Conservation (phyloP, 2,113 vertebrate species). For the Triplophysa rosa region DNA sequence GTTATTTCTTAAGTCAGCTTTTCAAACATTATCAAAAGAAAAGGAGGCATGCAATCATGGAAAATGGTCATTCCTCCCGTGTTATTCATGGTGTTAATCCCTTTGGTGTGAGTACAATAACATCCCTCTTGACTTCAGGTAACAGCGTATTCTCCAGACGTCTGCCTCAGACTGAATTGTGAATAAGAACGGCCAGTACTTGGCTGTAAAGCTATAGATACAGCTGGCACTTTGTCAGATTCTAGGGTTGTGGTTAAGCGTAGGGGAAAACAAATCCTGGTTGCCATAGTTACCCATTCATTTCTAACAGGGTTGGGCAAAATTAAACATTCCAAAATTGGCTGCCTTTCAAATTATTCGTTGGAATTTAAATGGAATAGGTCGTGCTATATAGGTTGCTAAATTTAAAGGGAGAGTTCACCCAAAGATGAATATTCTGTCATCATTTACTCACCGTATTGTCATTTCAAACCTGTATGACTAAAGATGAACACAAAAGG, state of each 20-base stretch:
- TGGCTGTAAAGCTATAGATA: neutral
- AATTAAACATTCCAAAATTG: no score
- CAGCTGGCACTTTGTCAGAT: neutral
- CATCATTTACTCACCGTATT: no score
- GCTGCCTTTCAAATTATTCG: no score
- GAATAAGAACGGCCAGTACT: no score
- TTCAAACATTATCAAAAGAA: conserved; percentile 3
- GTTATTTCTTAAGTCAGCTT: conserved; percentile 25
- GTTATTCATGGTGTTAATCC: conserved; percentile 15
- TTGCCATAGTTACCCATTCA: neutral
- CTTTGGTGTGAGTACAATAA: conserved; percentile 2
- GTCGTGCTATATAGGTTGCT: no score
- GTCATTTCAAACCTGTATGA: no score
- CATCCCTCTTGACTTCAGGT: neutral
- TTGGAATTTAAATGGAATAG: no score
- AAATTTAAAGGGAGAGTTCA: no score
- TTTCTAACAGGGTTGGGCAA: no score
- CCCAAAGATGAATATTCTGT: no score
- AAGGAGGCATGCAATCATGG: conserved; percentile 21
- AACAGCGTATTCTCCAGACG: neutral
- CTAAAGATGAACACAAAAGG: no score
- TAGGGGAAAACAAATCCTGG: neutral
- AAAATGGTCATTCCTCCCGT: neutral
- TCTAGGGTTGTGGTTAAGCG: neutral
- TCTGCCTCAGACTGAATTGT: neutral